Evolutionary conservation across 2,888 invertebrate genomes (phyloP).

Genomic region (Julus scandinavius): DNA sequence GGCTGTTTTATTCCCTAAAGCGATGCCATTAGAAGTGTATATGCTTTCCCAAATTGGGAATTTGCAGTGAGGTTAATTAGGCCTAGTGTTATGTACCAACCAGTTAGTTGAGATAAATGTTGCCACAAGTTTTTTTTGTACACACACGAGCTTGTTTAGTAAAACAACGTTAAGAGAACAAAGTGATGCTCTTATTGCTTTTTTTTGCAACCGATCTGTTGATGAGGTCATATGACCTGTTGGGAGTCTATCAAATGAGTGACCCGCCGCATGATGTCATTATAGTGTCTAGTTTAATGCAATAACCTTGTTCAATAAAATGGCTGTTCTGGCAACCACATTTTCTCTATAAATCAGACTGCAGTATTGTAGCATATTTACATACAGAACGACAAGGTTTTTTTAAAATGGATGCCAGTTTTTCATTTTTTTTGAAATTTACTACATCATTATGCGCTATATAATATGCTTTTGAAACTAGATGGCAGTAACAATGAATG

Average conservation of each 20-base stretch:
- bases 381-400: too few species aligned
- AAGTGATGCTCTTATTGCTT: background rate
- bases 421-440: too few species aligned
- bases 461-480: too few species aligned
- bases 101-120: background rate
- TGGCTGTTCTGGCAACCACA: background rate
- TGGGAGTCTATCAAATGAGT: conserved; percentile 17
- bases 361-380: too few species aligned
- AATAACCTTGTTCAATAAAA: background rate
- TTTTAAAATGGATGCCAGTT: too few species aligned
- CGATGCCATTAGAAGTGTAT: background rate
- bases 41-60: background rate
- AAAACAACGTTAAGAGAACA: background rate
- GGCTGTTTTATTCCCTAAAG: background rate
- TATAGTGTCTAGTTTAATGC: background rate
- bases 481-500: too few species aligned
- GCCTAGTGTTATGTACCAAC: background rate
- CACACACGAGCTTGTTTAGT: background rate
- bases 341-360: background rate
- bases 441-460: too few species aligned
- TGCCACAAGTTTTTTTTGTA: background rate
- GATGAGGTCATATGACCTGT: background rate
- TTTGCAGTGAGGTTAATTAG: background rate
- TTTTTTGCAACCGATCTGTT: background rate
- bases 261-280: background rate